phyloP scores from a whole-genome alignment of 1,140 invertebrate species.

The Drosophila orosa region DNA sequence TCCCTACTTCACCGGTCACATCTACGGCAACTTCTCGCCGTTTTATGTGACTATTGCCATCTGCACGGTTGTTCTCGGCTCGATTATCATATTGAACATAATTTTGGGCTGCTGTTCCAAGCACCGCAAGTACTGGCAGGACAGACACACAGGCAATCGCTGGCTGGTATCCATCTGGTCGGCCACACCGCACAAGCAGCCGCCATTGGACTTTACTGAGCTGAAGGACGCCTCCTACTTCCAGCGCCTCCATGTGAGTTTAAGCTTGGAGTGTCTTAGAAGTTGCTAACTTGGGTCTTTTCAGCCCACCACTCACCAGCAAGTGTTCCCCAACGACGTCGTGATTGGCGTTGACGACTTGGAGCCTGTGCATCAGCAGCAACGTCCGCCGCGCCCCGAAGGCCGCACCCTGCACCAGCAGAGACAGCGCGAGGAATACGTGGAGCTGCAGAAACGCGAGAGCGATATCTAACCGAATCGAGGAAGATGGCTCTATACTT shows the following conservation, averaged over 20 bases:
- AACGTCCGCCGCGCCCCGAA: constrained; percentile 72
- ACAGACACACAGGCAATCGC: constrained; percentile 92
- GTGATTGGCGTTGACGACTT: constrained; percentile 70
- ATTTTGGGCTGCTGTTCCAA: constrained; percentile 91
- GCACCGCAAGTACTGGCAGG: constrained; percentile 91
- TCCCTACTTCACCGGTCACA: constrained; percentile 87
- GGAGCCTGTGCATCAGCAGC: constrained; percentile 57
- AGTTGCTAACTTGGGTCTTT: background rate
- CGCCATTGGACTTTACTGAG: constrained; percentile 92
- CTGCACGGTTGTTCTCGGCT: constrained; percentile 88
- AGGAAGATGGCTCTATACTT: constrained; percentile 88
- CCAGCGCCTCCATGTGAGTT: constrained; percentile 71
- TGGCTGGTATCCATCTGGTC: constrained; percentile 93
- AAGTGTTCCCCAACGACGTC: constrained; percentile 80
- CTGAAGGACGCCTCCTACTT: constrained; percentile 86
- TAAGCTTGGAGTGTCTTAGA: background rate
- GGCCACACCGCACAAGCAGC: constrained; percentile 91
- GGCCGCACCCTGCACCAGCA: constrained; percentile 78
- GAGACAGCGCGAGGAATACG: constrained; percentile 86
- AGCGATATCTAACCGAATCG: constrained; percentile 89
- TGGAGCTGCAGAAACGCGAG: constrained; percentile 91
- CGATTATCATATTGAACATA: constrained; percentile 90
- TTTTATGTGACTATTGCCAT: constrained; percentile 92
- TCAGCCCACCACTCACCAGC: constrained; percentile 72
- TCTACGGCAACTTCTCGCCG: constrained; percentile 88